Evolutionary conservation across 1,140 invertebrate species (phyloP).

Genomic region (Caenorhabditis tropicalis): DNA sequence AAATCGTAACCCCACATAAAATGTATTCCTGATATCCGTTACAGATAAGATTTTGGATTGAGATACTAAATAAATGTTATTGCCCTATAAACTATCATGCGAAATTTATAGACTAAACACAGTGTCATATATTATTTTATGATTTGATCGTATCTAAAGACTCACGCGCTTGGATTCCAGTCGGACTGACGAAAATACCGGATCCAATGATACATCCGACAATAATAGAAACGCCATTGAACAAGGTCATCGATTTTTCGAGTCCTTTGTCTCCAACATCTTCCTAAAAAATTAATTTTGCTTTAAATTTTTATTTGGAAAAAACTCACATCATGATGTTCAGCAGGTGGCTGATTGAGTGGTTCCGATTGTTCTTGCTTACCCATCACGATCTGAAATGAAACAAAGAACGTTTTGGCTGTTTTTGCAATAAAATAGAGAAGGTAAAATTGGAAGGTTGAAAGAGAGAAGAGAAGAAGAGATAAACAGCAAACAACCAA

Average conservation of each 20-base stretch:
- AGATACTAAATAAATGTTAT: background rate
- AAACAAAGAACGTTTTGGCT: background rate
- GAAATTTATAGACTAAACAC: constrained; percentile 1
- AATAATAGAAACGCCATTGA: constrained; percentile 72
- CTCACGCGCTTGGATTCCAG: constrained; percentile 76
- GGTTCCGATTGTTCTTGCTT: constrained; percentile 37
- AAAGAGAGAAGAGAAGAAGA: background rate
- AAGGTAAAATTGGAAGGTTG: background rate
- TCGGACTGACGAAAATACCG: constrained; percentile 93
- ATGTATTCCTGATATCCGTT: background rate
- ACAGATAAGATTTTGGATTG: background rate
- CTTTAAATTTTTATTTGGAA: too few relatives aligned
- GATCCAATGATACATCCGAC: constrained; percentile 72
- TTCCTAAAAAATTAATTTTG: background rate
- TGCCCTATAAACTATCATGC: background rate
- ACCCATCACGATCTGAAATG: background rate
- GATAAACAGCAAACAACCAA: background rate
- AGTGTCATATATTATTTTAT: background rate
- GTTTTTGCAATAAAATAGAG: background rate
- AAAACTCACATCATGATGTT: background rate
- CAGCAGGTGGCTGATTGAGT: background rate
- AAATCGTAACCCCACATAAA: too few relatives aligned
- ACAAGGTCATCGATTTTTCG: constrained; percentile 62
- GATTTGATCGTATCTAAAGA: background rate
- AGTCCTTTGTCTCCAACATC: constrained; percentile 48